A percentile compares a stretch with the other conserved stretches of the same genome.
Evolutionary conservation across 1,140 invertebrate genomes (phyloP).

Genomic region (Oscheius sp.): DNA sequence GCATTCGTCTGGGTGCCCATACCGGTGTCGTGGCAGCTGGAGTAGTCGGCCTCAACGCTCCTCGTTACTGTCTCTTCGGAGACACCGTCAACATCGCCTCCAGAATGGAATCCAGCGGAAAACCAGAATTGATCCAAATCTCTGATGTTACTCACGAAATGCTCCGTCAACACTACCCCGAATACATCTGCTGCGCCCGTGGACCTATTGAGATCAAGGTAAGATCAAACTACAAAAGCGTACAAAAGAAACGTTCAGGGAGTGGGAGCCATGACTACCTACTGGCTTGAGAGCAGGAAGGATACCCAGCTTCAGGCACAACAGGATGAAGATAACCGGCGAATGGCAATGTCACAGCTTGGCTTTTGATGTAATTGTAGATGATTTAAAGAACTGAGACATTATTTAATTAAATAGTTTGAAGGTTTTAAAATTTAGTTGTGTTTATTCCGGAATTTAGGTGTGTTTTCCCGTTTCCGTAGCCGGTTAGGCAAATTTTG

Average conservation of each 20-base stretch:
- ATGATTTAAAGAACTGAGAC: background rate
- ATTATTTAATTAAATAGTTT: too few species aligned
- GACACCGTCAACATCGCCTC: slow-evolving; percentile 72
- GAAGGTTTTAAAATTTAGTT: too few species aligned
- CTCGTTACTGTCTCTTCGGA: slow-evolving; percentile 71
- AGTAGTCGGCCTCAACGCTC: slow-evolving; percentile 38
- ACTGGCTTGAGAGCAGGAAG: slow-evolving; percentile 45
- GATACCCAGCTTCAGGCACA: slow-evolving; percentile 20
- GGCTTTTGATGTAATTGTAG: background rate
- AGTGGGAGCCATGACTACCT: slow-evolving; percentile 44
- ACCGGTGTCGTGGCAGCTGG: slow-evolving; percentile 38
- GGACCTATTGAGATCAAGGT: slow-evolving; percentile 29
- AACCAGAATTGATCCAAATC: slow-evolving; percentile 32
- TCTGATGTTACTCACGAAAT: slow-evolving; percentile 5
- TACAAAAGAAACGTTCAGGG: slow-evolving; percentile 35
- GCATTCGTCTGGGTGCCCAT: slow-evolving; percentile 45
- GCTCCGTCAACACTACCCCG: slow-evolving; percentile 12
- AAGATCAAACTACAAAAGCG: background rate
- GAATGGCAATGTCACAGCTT: background rate
- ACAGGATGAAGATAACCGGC: background rate
- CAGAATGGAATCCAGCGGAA: slow-evolving; percentile 39
- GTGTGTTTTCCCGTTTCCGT: too few species aligned
- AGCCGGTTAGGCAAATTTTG: too few species aligned
- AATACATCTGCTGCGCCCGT: slow-evolving; percentile 21
- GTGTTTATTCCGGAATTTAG: too few species aligned